Conservation (phyloP, 1,140 invertebrate species). For the Akabosia matsudoensis region DNA sequence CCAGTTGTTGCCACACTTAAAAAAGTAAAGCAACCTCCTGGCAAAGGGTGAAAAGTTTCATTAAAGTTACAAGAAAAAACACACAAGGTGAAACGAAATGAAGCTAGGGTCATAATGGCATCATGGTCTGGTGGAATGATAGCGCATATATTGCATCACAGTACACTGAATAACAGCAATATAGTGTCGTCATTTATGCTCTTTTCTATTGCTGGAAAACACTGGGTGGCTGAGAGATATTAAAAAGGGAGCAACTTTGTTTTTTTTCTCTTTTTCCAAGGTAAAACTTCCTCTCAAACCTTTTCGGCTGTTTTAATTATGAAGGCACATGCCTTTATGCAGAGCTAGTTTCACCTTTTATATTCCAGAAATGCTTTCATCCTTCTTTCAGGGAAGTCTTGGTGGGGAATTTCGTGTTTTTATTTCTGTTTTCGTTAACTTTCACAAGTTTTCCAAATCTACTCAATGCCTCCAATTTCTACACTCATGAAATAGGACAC, state of each 20-base stretch:
- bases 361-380: no score
- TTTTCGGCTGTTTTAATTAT: conserved; percentile 14
- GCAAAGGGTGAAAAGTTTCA: conserved; percentile 19
- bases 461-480: no score
- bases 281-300: neutral
- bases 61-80: conserved; percentile 21
- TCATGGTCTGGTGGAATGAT: neutral
- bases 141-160: neutral
- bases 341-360: neutral
- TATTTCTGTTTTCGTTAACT: neutral
- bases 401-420: neutral
- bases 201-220: no score
- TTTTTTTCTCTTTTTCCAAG: neutral
- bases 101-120: neutral
- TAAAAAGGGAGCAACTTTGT: neutral
- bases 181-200: no score
- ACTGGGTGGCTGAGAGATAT: no score
- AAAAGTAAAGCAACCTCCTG: neutral
- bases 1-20: conserved; percentile 12
- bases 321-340: neutral
- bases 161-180: neutral
- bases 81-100: neutral
- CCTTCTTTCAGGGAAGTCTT: no score
- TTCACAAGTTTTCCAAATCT: no score
- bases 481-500: neutral